Base-by-base conservation (phyloP, 2,797 vertebrate species). In the Melanotaenia parkinsoni region DNA sequence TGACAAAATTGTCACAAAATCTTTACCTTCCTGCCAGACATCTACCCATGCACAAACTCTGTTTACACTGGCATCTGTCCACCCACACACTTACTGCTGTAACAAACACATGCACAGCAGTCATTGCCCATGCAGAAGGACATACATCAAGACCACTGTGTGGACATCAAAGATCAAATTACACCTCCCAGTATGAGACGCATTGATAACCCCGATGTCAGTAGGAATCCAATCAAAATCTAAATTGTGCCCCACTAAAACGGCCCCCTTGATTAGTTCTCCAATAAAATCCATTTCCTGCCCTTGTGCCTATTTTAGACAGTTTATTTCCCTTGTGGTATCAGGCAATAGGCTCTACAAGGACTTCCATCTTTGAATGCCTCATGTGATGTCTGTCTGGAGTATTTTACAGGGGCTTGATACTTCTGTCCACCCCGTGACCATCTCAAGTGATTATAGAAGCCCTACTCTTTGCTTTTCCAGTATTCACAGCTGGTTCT, bases 241-340 rank as follows among this genome's bases (percentile, higher is more conserved):
- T 95, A 94, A 94, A 94, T 94, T 91, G 90, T 92, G 87, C 89
- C 87, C 89, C 85, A 87, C 92, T 92, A 94, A 95, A 95, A 91
- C 20, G 72, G 88, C 82, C 85, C 81, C 90, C 87, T 91, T 95
- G 93, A 95, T 95, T 95, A 95, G 93, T 94, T 95, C 92, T 93
- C 91, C 92, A 93, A 93, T 94, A 92, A 94, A 94, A 95, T 93
- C 92, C 85, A 95, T 94, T 95, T 94, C 94, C 94, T 94, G 90
- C 89, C 89, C 90, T 86, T 63, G 74, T 91, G 91, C 91, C 92
- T 94, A 91, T 93, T 95, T 94, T 91, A 89, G 89, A 90, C 87
- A 83, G 81, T 94, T 94, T 94, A 95, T 95, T 95, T 95, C 94
- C 94, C 94, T 81, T 81, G 94, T 93, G 94, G 92, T 87, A 92